Evolutionary conservation across 2,797 vertebrate genomes (phyloP), one percentile per base, ranked within the genome.

Genomic region (Diplodus sargus): DNA sequence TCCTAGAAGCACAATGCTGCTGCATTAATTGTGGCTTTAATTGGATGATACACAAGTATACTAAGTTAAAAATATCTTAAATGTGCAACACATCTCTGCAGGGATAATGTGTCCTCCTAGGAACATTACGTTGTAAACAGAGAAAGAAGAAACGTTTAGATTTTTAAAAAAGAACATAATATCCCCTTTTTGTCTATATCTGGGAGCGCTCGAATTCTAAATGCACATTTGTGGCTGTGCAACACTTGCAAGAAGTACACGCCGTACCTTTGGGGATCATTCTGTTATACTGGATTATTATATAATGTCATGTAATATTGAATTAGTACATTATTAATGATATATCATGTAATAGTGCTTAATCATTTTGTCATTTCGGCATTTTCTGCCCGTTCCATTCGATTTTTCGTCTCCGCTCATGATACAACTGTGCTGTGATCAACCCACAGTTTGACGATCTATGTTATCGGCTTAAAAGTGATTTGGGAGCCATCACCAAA

Each of bases 1-100:
- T 85, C 73, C 90, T 85, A 57, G 67, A 81, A 93, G 89, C 87
- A 57, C 70, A 86, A 87, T 20, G 4, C 73, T 39, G 61, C 79
- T 89, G 89, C 83, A 81, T 93, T 92, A 91, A 92, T 94, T 90
- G 84, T 58, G 23, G 52, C 57, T 87, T 82, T 93, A 95, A 94
- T 92, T 93, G 89, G 85, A 45, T 48, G n/a, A 83, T 86, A 84
- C 85, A 83, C 81, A 75, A 82, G 74, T 87, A 85, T 79, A 82
- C 52, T 17, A 81, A 87, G 85, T 87, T 89, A 87, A 91, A 92
- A 91, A 92, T 90, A 88, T 93, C 87, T 86, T 84, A 89, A 89
- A 88, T 83, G 87, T 82, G 75, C 81, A 85, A 70, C 70, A 78
- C 83, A 85, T 89, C 87, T 93, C 92, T 93, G 83, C 83, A 79